These are phyloP conservation scores for Ephydatia muelleri DNA, from an alignment of 37 sponge, comb jelly and placozoan species.

Conservation along the genomic window DNA sequence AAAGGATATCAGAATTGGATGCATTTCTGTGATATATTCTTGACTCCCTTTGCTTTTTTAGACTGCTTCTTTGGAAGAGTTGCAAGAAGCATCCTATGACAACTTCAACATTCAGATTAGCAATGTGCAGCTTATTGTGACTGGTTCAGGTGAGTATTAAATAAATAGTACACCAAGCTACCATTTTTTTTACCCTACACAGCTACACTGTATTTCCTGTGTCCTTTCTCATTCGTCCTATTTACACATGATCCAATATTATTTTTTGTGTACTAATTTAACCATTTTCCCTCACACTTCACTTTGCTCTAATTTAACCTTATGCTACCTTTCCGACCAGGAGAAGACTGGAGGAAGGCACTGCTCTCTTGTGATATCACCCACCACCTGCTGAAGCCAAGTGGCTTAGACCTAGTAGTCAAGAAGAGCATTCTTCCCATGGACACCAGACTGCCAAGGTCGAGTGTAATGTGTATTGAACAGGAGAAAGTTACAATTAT, in stretches of 20 bases:
- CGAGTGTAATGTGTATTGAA: not conserved
- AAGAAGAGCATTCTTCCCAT: constrained; percentile 78
- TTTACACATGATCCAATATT: no score
- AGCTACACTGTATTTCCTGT: not conserved
- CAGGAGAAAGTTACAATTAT: constrained; percentile 8
- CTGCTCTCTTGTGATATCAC: constrained; percentile 13
- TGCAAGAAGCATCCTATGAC: constrained; percentile 78
- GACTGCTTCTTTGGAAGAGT: constrained; percentile 56
- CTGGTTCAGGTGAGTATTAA: constrained; percentile 9
- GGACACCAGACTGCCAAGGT: constrained; percentile 68
- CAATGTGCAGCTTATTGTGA: constrained; percentile 48
- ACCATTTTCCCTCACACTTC: not conserved
- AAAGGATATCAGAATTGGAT: no score
- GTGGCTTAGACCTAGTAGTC: constrained; percentile 44
- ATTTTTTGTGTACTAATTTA: not conserved
- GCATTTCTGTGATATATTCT: no score
- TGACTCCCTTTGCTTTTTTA: not conserved
- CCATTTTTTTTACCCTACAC: not conserved
- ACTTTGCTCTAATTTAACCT: not conserved
- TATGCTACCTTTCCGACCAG: not conserved
- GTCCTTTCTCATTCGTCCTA: no score
- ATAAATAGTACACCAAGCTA: not conserved
- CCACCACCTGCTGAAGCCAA: constrained; percentile 58
- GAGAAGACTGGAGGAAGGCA: constrained; percentile 57
- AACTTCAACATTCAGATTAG: constrained; percentile 57